Percentiles rank a stretch among this genome's conserved stretches.
Evolutionary conservation across 2,888 invertebrate genomes (phyloP).

Genomic region (Drosophila cognata): DNA sequence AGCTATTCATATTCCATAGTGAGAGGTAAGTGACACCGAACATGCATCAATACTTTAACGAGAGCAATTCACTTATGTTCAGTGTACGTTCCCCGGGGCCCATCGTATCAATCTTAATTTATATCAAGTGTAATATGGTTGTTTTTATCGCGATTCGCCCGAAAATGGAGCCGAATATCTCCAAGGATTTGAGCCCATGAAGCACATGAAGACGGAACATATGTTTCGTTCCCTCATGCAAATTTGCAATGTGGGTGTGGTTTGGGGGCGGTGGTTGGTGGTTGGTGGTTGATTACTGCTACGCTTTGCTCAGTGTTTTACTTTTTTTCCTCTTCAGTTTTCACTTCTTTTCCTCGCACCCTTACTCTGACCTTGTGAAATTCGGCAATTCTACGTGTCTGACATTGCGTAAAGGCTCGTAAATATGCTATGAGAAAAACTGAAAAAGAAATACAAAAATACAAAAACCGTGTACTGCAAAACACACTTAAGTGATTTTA

Average conservation of each 20-base stretch:
- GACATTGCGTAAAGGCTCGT: conserved; percentile 47
- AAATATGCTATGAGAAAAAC: conserved; percentile 54
- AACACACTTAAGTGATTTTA: conserved; percentile 75
- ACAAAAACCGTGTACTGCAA: conserved; percentile 41
- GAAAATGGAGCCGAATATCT: conserved; percentile 41
- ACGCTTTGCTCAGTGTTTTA: conserved; percentile 25
- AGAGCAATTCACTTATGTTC: conserved; percentile 12
- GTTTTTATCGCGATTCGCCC: conserved; percentile 19
- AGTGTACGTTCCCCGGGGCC: conserved; percentile 31
- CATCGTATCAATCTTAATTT: conserved; percentile 75
- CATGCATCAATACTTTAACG: conserved; percentile 2
- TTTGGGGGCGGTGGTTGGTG: conserved; percentile 30
- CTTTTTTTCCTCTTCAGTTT: neutral
- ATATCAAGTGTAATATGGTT: conserved; percentile 70
- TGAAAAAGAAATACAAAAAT: neutral
- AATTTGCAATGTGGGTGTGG: conserved; percentile 55
- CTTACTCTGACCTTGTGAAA: conserved; percentile 13
- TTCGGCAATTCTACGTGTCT: conserved; percentile 23
- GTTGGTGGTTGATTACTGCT: conserved; percentile 46
- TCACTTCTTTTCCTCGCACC: neutral
- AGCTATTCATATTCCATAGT: conserved; percentile 8
- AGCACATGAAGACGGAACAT: conserved; percentile 32
- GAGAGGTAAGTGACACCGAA: conserved; percentile 40
- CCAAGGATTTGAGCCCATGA: conserved; percentile 48
- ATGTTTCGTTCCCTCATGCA: conserved; percentile 37